Evolutionary conservation across 2,113 vertebrate genomes (phyloP), one percentile per base, ranked within the genome.

Genomic region (Solea solea): DNA sequence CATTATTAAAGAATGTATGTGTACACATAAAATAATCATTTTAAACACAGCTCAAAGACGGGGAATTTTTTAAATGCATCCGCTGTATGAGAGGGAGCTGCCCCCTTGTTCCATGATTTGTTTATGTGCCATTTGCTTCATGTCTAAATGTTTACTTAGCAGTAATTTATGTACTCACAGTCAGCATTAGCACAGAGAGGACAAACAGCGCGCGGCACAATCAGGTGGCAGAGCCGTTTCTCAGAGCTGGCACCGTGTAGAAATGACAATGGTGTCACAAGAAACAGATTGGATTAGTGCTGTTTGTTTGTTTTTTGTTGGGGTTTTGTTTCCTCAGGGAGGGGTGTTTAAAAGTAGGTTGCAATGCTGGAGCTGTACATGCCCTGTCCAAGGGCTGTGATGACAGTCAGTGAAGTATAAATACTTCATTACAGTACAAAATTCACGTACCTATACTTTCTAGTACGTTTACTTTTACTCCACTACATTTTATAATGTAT

Each of bases 241-340:
- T 76, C 55, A 15, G 53, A 48, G 65, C 64, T 53, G 68, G 70
- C 46, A 54, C 61, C 16, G 50, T 15, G 50, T 58, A 63, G 46
- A 64, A 66, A 83, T 73, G 76, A 88, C 81, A 84, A 81, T 81
- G 62, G 85, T 80, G 88, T 86, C 78, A 82, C 72, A 45, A 57
- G 82, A 82, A 91, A 83, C 88, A 92, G 90, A 93, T 90, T 90
- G 89, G 72, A 82, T 87, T 75, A 82, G 81, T 72, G 85, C 76
- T 21, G 21, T 21, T 21, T 21, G 21, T 21, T 21, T 21, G 21
- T 21, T 21, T 21, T 76, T 69, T 56, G 78, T 82, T 64, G 52
- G 72, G 69, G 27, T 44, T 16, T 60, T 78, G 64, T 64, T 49
- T 71, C 67, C 41, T 64, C 54, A 78, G 76, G 70, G 68, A 77